Evolutionary conservation across 2,797 vertebrate genomes (phyloP).

Genomic region (Myotis planiceps): DNA sequence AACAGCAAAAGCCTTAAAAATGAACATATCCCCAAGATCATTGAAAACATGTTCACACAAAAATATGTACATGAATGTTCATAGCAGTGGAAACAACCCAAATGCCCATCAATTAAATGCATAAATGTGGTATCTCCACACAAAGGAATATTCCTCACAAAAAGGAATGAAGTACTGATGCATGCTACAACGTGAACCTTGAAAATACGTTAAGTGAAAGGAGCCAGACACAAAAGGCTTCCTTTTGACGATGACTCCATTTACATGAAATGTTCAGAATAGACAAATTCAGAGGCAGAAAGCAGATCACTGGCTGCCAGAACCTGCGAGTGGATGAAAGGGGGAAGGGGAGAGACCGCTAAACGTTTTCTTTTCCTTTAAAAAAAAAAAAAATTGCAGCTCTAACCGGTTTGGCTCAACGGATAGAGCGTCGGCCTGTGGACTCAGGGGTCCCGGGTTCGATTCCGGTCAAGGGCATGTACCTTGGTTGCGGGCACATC

Average conservation of each 20-base stretch:
- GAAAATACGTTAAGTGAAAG: neutral
- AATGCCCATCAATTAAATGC: neutral
- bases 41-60: neutral
- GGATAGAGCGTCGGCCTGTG: too few species aligned
- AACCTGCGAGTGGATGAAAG: neutral
- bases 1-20: conserved; percentile 28
- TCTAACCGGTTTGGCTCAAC: too few species aligned
- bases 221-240: neutral
- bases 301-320: neutral
- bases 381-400: neutral
- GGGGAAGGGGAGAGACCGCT: neutral
- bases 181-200: neutral
- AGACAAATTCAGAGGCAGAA: neutral
- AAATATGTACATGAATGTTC: neutral
- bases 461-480: too few species aligned
- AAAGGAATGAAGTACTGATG: neutral
- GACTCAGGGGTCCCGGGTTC: too few species aligned
- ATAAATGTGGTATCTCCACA: neutral
- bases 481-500: too few species aligned
- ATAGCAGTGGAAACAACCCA: neutral
- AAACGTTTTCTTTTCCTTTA: neutral
- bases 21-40: neutral
- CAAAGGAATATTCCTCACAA: neutral
- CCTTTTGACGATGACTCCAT: neutral
- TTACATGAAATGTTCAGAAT: neutral